Percentiles rank a stretch among this genome's conserved stretches.
Evolutionary conservation across 2,797 vertebrate species (phyloP).

Genomic region (Eutrigla gurnardus): DNA sequence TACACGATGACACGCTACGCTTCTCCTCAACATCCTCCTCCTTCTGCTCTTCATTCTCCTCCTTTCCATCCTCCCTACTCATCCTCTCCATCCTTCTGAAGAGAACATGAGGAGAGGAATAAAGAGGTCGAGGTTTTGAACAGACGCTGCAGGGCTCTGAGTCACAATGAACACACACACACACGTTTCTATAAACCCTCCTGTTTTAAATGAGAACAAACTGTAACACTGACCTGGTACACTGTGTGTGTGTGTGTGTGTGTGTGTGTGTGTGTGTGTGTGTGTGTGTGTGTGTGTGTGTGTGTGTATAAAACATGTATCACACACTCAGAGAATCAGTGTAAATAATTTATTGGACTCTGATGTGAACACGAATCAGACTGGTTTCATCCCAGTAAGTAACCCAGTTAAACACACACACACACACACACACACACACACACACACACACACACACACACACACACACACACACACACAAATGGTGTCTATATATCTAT

Average conservation of each 20-base stretch:
- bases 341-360: constrained; percentile 59
- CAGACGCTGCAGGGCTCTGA: constrained; percentile 66
- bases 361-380: constrained; percentile 50
- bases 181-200: constrained; percentile 32
- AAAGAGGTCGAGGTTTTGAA: constrained; percentile 60
- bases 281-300: constrained; percentile 17
- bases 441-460: constrained; percentile 23
- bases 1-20: constrained; percentile 32
- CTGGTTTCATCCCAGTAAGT: constrained; percentile 34
- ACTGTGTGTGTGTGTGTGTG: constrained; percentile 13
- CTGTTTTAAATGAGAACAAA: constrained; percentile 54
- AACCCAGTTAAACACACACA: constrained; percentile 44
- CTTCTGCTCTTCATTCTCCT: no score
- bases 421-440: constrained; percentile 49
- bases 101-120: neutral
- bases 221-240: constrained; percentile 51
- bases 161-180: constrained; percentile 34
- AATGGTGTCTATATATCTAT: no score
- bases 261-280: constrained; percentile 13
- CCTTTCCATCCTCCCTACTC: neutral
- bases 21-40: neutral
- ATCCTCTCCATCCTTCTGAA: neutral
- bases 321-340: constrained; percentile 34
- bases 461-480: constrained; percentile 11
- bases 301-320: constrained; percentile 38